These are phyloP conservation scores for Pristionchus mayeri DNA, from an alignment of 2,888 invertebrate genomes.

Conservation along the genomic window DNA sequence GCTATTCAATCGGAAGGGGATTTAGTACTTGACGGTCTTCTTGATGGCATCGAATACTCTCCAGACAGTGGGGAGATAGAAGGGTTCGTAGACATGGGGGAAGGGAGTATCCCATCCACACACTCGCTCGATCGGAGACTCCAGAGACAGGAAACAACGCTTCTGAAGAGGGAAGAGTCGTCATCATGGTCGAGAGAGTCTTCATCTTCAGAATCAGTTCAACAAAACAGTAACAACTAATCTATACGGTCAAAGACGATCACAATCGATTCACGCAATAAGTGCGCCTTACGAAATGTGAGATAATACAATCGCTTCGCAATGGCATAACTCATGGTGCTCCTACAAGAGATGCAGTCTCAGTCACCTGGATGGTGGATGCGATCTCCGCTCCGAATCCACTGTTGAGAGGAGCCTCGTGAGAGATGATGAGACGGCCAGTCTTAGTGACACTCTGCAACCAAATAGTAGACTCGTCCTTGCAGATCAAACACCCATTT, in stretches of 20 bases:
- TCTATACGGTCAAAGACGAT: too few species aligned
- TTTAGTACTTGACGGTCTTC: constrained; percentile 83
- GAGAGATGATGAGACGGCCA: constrained; percentile 90
- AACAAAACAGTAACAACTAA: too few species aligned
- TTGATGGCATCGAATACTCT: constrained; percentile 89
- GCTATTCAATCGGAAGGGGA: background rate
- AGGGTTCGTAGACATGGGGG: constrained; percentile 94
- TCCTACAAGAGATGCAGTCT: too few species aligned
- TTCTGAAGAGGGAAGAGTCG: constrained; percentile 82
- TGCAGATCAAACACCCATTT: too few species aligned
- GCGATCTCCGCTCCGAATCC: constrained; percentile 97
- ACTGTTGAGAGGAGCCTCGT: constrained; percentile 94
- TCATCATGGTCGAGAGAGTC: too few species aligned
- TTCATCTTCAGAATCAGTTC: too few species aligned
- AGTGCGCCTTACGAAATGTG: too few species aligned
- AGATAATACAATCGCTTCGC: too few species aligned
- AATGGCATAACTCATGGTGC: too few species aligned
- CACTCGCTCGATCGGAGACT: constrained; percentile 91
- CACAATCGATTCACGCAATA: too few species aligned
- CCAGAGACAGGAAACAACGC: constrained; percentile 93
- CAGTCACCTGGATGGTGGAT: constrained; percentile 88
- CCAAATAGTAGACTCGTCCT: too few species aligned
- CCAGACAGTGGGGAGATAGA: constrained; percentile 95
- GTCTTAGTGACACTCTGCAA: constrained; percentile 95
- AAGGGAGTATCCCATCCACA: constrained; percentile 98